These are phyloP conservation scores for Drosophila borealis DNA, from an alignment of 2,888 invertebrate genomes.

Conservation along the genomic window DNA sequence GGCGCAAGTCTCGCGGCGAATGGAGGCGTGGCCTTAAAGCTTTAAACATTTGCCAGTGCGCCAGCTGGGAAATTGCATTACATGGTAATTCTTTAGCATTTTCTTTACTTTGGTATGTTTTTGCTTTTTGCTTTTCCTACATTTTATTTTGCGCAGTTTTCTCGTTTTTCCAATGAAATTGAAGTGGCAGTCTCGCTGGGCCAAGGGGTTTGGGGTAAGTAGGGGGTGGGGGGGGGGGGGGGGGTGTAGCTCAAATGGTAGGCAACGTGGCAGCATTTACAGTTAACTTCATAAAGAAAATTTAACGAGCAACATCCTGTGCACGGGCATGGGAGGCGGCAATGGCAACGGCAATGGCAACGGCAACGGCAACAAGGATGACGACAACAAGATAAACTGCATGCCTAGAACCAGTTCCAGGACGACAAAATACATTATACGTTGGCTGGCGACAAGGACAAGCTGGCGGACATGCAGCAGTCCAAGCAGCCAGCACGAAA, in stretches of 20 bases:
- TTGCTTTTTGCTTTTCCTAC: constrained; percentile 14
- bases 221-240: constrained; percentile 5
- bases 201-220: neutral
- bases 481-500: constrained; percentile 47
- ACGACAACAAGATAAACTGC: constrained; percentile 78
- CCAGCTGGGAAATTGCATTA: constrained; percentile 76
- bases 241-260: constrained; percentile 15
- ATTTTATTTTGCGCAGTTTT: constrained; percentile 57
- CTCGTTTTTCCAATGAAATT: constrained; percentile 61
- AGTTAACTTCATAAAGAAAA: constrained; percentile 79
- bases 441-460: constrained; percentile 40
- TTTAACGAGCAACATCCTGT: constrained; percentile 79
- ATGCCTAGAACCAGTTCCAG: constrained; percentile 59
- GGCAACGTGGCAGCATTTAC: constrained; percentile 72
- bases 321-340: constrained; percentile 42
- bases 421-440: constrained; percentile 69
- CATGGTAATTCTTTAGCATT: constrained; percentile 55
- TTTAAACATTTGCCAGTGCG: constrained; percentile 45
- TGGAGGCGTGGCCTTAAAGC: constrained; percentile 51
- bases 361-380: constrained; percentile 58
- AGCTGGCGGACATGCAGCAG: constrained; percentile 28
- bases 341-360: neutral
- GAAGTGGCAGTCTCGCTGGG: constrained; percentile 49
- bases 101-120: constrained; percentile 13
- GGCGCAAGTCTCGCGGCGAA: neutral